Base-by-base conservation (phyloP, 2,888 invertebrate genomes). In the Macrosiphum euphorbiae region DNA sequence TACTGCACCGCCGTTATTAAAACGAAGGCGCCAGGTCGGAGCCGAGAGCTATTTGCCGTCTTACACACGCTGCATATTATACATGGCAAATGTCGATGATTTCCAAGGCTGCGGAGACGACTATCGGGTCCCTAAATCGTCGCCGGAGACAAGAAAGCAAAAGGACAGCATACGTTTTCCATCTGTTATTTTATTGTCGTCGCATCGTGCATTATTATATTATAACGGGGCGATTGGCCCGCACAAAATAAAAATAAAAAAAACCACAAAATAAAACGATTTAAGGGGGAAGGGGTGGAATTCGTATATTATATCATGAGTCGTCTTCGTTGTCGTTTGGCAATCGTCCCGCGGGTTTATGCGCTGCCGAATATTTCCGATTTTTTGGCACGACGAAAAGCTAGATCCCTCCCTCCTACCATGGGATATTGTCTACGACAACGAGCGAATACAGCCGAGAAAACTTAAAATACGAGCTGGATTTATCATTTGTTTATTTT, bases 1-100 rank as follows among this genome's bases (percentile, higher is more conserved):
- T 55, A 41, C 44, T 50, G 44, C 90, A 87, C 47, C n/a, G 35
- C 41, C 28, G 88, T 92, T 88, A 78, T 92, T 92, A 78, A 67
- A 88, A 88, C 20, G 20, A 86, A 92, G n/a, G 86, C 91, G 91
- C 91, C 91, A 20, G 20, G 11, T 91, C 35, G 91, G 91, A 85
- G 28, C 91, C 85, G 44, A 55, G 7, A 35, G 78, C 78, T 78
- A 78, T 78, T 84, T 55, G 41, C 55, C 58, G 24, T 86, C 67
- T 26, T 91, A 26, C 24, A 58, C 55, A 67, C 67, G 50, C 78
- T 35, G 13, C 16, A n/a, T 13, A 44, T 44, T 10, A 26, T 44
- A 44, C 85, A 41, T 41, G 11, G 44, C 26, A 44, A 41, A 16
- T 52, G n/a, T 55, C 44, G 35, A 67, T 78, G 67, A 67, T 90